Base-by-base conservation (phyloP, 2,888 invertebrate species). In the Dryocosmus kuriphilus region DNA sequence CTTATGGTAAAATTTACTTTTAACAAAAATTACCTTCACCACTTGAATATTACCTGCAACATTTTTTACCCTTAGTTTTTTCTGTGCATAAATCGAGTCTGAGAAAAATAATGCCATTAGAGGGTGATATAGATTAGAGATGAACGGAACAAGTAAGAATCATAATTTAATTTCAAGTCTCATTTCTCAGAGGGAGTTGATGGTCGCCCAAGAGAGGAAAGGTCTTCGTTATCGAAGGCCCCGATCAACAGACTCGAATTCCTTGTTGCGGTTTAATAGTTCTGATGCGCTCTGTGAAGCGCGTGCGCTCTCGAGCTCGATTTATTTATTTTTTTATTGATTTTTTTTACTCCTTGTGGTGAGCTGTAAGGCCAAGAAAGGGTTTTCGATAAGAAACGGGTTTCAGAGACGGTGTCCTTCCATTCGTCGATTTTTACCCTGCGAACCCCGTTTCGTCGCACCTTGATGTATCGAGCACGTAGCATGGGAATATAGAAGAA, bases 351-450 rank as follows among this genome's bases (percentile, higher is more conserved):
- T 65, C 38, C 27, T 71, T 32, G 46, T 51, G 67, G 41, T 41
- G 51, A 71, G 71, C 41, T 51, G n/a, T 51, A 71, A 71, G 71
- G 51, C 71, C 71, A 80, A 38, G 61, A 55, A 73, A 79, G 77
- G 78, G 79, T 80, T 81, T 80, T 80, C 83, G 83, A 83, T 83
- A 83, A 83, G 81, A 74, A 83, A 83, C 81, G 83, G 75, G 83
- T 83, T 83, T 81, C 51, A 75, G 71, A 79, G 65, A 55, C 73
- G 67, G 74, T 75, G 77, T 77, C 71, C 71, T 71, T 51, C 67
- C n/a, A 63, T 27, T 75, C 63, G 22, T 75, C 76, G 65, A 67
- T 30, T 74, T 67, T 78, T 63, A 73, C 63, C 35, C n/a, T 73
- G 65, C 22, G 65, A 67, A 41, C 24, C 41, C 24, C 22, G 9